Evolutionary conservation across 92 coral and sea anemone species (phyloP).

Genomic region (Umimayanthus chanpuru): DNA sequence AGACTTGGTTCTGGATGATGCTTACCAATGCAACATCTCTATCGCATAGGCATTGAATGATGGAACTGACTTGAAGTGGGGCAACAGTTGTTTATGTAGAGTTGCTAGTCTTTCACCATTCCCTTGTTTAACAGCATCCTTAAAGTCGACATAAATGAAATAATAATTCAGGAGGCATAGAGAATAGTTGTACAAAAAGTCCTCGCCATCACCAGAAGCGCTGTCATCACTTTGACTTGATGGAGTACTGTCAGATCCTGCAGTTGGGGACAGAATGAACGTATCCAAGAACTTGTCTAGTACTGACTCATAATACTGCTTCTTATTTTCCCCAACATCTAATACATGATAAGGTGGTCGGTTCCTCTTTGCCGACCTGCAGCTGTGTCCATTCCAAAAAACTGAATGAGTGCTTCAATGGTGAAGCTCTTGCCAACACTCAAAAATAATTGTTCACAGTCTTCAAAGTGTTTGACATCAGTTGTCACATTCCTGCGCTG

Average conservation of each 20-base stretch:
- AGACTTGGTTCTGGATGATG: conserved; percentile 46
- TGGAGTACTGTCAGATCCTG: conserved; percentile 31
- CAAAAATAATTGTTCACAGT: conserved; percentile 56
- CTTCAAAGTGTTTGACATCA: not conserved
- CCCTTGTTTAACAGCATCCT: conserved; percentile 62
- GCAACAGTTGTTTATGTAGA: conserved; percentile 59
- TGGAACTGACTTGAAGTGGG: conserved; percentile 56
- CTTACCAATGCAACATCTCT: conserved; percentile 66
- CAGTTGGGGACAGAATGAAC: conserved; percentile 36
- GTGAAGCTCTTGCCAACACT: conserved; percentile 53
- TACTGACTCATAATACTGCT: conserved; percentile 42
- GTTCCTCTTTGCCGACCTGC: conserved; percentile 47
- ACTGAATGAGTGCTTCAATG: conserved; percentile 55
- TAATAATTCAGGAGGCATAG: conserved; percentile 51
- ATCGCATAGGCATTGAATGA: conserved; percentile 65
- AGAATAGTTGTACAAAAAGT: conserved; percentile 50
- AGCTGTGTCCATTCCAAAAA: conserved; percentile 51
- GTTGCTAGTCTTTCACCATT: conserved; percentile 59
- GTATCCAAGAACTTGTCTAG: conserved; percentile 37
- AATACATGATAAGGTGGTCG: conserved; percentile 48
- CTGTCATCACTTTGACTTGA: conserved; percentile 31
- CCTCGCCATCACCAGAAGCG: conserved; percentile 30
- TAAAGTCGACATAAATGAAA: conserved; percentile 39
- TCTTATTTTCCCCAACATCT: conserved; percentile 54
- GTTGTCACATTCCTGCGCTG: too few relatives aligned